These are phyloP conservation scores for Glyphotaelius pellucidus DNA, from an alignment of 2,888 invertebrate genomes.

Conservation along the genomic window DNA sequence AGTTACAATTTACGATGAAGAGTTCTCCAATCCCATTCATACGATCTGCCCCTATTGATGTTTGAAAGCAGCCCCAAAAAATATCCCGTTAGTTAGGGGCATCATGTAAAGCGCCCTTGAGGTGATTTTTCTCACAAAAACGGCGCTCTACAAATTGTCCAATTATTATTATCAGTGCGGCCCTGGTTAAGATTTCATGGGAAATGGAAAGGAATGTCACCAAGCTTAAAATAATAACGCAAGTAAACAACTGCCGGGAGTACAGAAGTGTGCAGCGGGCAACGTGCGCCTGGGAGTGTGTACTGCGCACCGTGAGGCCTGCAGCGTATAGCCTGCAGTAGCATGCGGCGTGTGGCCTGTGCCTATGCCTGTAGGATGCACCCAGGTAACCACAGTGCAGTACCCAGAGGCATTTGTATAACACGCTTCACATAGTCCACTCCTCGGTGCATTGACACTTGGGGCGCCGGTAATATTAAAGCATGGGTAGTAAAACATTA, in stretches of 20 bases:
- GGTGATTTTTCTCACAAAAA: no score
- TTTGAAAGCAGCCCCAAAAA: not conserved
- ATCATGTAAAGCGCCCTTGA: no score
- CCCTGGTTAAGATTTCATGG: not conserved
- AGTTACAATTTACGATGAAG: not conserved
- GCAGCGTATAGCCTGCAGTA: not conserved
- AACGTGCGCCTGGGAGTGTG: not conserved
- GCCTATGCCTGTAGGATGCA: not conserved
- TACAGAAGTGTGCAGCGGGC: not conserved
- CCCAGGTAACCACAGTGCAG: not conserved
- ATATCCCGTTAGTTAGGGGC: no score
- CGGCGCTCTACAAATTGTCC: no score
- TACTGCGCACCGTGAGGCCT: not conserved
- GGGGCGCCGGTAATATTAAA: not conserved
- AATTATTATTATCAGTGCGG: not conserved
- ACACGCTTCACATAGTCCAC: not conserved
- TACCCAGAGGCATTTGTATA: not conserved
- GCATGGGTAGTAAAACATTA: not conserved
- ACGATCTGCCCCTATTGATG: not conserved
- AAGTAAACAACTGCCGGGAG: not conserved
- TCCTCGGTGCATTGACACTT: not conserved
- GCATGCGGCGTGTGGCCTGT: not conserved
- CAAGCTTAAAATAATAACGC: not conserved
- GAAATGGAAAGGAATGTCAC: constrained; percentile 2
- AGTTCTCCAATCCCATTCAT: not conserved